These are phyloP conservation scores for Sebastes paucispinis DNA, from an alignment of 2,797 vertebrate genomes.

Conservation along the genomic window DNA sequence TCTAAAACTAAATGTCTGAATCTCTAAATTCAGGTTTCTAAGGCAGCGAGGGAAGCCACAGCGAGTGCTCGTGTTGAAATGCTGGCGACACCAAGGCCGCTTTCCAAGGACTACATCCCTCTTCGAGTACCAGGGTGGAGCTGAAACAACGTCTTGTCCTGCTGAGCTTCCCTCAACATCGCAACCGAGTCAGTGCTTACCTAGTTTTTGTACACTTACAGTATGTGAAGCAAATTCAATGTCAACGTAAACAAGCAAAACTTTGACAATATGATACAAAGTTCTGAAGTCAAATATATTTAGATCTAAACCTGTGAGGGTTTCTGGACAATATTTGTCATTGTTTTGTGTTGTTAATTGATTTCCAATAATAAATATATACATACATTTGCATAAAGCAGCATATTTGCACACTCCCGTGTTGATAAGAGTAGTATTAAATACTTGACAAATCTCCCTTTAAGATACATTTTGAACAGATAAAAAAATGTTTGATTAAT, in stretches of 20 bases:
- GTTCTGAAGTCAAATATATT: not conserved
- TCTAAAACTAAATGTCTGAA: not conserved
- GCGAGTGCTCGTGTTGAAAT: conserved; percentile 59
- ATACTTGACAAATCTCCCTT: too few relatives aligned
- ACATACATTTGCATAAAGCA: too few relatives aligned
- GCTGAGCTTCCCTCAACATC: not conserved
- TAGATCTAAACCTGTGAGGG: not conserved
- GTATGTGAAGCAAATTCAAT: not conserved
- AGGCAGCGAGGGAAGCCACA: conserved; percentile 57
- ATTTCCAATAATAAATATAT: too few relatives aligned
- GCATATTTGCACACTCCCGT: too few relatives aligned
- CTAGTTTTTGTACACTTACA: not conserved
- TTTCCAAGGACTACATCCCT: conserved; percentile 66
- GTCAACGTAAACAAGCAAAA: not conserved
- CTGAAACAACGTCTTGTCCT: not conserved
- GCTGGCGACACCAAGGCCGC: conserved; percentile 76
- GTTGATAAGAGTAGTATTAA: too few relatives aligned
- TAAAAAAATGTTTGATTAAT: too few relatives aligned
- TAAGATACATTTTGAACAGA: too few relatives aligned
- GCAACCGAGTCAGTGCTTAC: not conserved
- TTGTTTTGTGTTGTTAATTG: too few relatives aligned
- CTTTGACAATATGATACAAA: not conserved
- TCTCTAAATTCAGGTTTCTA: conserved; percentile 71
- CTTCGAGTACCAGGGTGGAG: conserved; percentile 68
- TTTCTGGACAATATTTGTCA: too few relatives aligned